Evolutionary conservation across 2,113 vertebrate genomes (phyloP).

Genomic region (Phasianus colchicus): DNA sequence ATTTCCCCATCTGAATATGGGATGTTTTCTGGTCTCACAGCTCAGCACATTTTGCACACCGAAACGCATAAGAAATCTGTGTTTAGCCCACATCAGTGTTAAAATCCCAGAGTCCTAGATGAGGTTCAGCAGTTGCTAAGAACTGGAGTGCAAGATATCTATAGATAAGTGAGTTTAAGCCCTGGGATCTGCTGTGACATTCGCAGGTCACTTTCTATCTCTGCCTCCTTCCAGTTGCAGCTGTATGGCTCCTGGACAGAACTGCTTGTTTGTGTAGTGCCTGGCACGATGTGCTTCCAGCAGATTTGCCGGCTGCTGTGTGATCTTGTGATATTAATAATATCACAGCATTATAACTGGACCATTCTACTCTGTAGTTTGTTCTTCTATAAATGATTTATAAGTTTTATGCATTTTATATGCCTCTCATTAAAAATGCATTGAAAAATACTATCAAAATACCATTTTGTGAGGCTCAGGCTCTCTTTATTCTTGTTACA

Average conservation of each 20-base stretch:
- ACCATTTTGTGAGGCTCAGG: slow-evolving; percentile 50
- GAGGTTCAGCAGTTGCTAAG: neutral
- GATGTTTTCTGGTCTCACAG: neutral
- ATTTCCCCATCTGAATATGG: neutral
- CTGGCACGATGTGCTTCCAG: neutral
- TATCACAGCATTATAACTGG: slow-evolving; percentile 66
- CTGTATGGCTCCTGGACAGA: fast-evolving
- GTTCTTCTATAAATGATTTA: slow-evolving; percentile 71
- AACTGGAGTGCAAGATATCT: neutral
- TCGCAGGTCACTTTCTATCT: neutral
- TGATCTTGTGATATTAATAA: slow-evolving; percentile 54
- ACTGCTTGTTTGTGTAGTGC: neutral
- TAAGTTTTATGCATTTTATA: slow-evolving; percentile 72
- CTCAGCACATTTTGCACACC: neutral
- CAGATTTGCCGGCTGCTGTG: slow-evolving; percentile 15
- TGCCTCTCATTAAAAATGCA: slow-evolving; percentile 70
- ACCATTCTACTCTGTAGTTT: slow-evolving; percentile 55
- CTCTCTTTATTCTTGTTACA: slow-evolving; percentile 52
- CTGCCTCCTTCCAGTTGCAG: neutral
- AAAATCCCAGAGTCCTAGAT: neutral
- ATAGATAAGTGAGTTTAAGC: neutral
- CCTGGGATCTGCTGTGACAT: neutral
- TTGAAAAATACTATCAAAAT: slow-evolving; percentile 69
- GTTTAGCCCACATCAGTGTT: fast-evolving
- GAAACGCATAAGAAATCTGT: neutral